Base-by-base conservation (phyloP, 2,888 invertebrate species). In the Chouioia cunea region DNA sequence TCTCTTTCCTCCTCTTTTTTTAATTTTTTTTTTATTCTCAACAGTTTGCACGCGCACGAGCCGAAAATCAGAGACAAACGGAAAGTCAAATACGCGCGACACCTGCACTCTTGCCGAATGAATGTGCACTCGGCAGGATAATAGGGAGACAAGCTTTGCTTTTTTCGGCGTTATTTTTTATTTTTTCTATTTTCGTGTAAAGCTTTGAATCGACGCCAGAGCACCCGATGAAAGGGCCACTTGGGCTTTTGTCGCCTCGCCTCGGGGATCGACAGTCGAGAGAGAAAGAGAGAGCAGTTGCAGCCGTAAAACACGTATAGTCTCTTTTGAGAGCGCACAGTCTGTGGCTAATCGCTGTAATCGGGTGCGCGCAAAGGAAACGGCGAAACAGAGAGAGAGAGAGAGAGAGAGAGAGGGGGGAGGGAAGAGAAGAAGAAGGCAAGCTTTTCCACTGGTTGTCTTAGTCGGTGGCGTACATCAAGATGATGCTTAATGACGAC, bases 151-250 rank as follows among this genome's bases (percentile, higher is more conserved):
- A 6, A 2, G 50, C 43, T n/a, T 50, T 4, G 10, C 43, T 36
- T 18, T 71, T 65, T 73, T 71, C 63, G n/a, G n/a, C 67, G 65
- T 58, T 73, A 72, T 76, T 79, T 79, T 78, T 77, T 78, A 80
- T 80, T 81, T 79, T 79, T 79, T 79, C 80, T 79, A 16, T 14
- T 43, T 20, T 47, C 27, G 16, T 79, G 80, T 79, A 79, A 6
- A 27, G 27, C 27, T 3, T 3, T 36, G 4, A 36, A 36, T 36
- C 6, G 36, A 10, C 78, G 75, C 74, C 77, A 75, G 78, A 73
- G 71, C 75, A 75, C 74, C 79, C 82, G 80, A 82, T 81, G 81
- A 82, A 82, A 82, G 80, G 79, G 80, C 66, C 80, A 82, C 81
- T 81, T 79, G 74, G 79, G 76, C 78, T 79, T 82, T 82, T 80